These are phyloP conservation scores for Aspidiotus rigidus DNA, from an alignment of 2,888 invertebrate genomes.

Conservation along the genomic window DNA sequence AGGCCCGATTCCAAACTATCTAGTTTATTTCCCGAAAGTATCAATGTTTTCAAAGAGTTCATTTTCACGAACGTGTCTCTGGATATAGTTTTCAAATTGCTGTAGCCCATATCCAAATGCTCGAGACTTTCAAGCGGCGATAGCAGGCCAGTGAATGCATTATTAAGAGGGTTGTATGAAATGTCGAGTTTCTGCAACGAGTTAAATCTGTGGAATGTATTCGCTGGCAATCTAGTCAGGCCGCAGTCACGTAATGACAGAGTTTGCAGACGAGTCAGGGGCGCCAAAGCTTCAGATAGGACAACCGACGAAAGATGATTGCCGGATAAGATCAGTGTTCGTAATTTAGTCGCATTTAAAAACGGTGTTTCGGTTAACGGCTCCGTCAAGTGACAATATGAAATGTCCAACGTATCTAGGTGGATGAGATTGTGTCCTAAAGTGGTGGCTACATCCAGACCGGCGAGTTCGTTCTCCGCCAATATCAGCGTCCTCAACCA, in stretches of 20 bases:
- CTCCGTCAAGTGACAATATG: slow-evolving; percentile 57
- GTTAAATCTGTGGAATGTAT: slow-evolving; percentile 55
- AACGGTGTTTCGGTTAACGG: slow-evolving; percentile 61
- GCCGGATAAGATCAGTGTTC: slow-evolving; percentile 56
- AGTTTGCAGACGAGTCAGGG: slow-evolving; percentile 55
- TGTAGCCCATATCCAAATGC: slow-evolving; percentile 64
- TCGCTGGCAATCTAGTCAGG: slow-evolving; percentile 53
- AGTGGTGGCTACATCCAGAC: slow-evolving; percentile 55
- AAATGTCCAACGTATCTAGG: slow-evolving; percentile 57
- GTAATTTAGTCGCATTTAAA: slow-evolving; percentile 56
- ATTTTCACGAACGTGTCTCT: slow-evolving; percentile 59
- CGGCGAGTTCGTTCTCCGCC: slow-evolving; percentile 56
- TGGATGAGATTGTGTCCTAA: slow-evolving; percentile 56
- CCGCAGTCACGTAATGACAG: slow-evolving; percentile 59
- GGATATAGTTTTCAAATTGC: slow-evolving; percentile 56
- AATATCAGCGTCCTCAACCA: slow-evolving; percentile 55
- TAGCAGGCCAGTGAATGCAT: slow-evolving; percentile 56
- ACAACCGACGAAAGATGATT: slow-evolving; percentile 61
- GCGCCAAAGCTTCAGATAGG: slow-evolving; percentile 55
- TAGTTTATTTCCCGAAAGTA: slow-evolving; percentile 60
- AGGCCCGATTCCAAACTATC: slow-evolving; percentile 57
- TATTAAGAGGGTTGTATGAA: slow-evolving; percentile 59
- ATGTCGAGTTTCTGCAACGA: slow-evolving; percentile 59
- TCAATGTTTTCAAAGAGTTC: slow-evolving; percentile 55
- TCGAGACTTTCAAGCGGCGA: slow-evolving; percentile 57